Base-by-base conservation (phyloP, 2,888 invertebrate genomes). In the Acanthosepion esculentum region DNA sequence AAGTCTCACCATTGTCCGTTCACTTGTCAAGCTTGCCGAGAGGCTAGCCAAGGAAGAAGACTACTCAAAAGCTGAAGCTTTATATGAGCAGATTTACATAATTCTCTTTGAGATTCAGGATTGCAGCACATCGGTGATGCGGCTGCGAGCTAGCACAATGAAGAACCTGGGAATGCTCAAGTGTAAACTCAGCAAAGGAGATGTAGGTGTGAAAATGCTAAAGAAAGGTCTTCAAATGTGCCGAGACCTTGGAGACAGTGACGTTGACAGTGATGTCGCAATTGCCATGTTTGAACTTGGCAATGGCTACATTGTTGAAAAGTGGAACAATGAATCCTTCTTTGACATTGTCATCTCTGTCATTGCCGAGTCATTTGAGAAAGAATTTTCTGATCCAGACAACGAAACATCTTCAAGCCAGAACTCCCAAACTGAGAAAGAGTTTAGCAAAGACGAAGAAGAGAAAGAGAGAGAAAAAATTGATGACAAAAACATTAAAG, bases 281-380 rank as follows among this genome's bases (percentile, higher is more conserved):
- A 95, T 96, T 15, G 96, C 97, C 12, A 96, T 97, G 94, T 96
- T 97, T 41, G 97, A 97, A 95, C 96, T 97, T 33, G 97, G 97
- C 29, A 97, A 97, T 95, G 97, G 97, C 12, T 97, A 97, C 95
- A 96, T 97, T 94, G 96, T 96, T 10, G 96, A 97, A 12, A 96
- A 96, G 53, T 96, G 96, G 93, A 96, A 96, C 94, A 96, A 96
- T 59, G 96, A 97, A 91, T 96, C 96, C 33, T 96, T 97, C 18
- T 96, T 96, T 94, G 96, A 96, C 50, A 96, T 96, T 94, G 96
- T 97, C 10, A 97, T 97, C 78, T 96, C 96, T 91, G 96, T 96
- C 64, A 96, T 97, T 91, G 96, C 96, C 94, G 96, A 97, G 94
- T 97, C 96, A 94, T 96, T 97, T 93, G 96, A 97, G 94, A 96